Conservation (phyloP, 2,113 vertebrate species). For the Vanacampus margaritifer region DNA sequence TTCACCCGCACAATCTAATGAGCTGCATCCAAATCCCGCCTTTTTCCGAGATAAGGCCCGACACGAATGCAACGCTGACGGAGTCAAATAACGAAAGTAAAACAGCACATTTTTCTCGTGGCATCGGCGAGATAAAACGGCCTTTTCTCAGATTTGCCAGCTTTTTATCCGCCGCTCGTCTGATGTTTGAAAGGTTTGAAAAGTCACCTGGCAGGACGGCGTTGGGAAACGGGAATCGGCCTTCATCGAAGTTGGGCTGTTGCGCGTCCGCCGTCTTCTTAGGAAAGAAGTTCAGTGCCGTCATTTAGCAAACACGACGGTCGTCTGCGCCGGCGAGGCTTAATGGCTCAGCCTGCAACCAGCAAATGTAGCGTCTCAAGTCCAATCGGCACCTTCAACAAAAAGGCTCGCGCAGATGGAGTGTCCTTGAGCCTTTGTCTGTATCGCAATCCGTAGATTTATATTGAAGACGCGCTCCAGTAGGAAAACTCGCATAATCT, state of each 20-base stretch:
- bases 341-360: constrained; percentile 33
- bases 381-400: constrained; percentile 16
- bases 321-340: constrained; percentile 5
- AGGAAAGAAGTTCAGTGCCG: constrained; percentile 5
- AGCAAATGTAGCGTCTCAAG: constrained; percentile 37
- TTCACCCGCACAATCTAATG: background rate
- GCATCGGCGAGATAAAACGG: background rate
- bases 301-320: constrained; percentile 8
- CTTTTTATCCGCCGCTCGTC: background rate
- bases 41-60: background rate
- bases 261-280: background rate
- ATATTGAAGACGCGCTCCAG: too few species aligned
- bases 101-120: background rate
- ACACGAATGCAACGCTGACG: background rate
- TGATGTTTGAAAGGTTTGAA: background rate
- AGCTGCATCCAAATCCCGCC: background rate
- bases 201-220: background rate
- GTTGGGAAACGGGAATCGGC: background rate
- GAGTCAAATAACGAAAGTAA: background rate
- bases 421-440: constrained; percentile 40
- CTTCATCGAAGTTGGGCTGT: background rate
- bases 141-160: background rate
- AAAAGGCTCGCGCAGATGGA: constrained; percentile 19
- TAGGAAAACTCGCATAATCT: background rate
- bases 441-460: background rate